Conservation (phyloP, 2,888 invertebrate species). For the Drosophila fulvimacula region DNA sequence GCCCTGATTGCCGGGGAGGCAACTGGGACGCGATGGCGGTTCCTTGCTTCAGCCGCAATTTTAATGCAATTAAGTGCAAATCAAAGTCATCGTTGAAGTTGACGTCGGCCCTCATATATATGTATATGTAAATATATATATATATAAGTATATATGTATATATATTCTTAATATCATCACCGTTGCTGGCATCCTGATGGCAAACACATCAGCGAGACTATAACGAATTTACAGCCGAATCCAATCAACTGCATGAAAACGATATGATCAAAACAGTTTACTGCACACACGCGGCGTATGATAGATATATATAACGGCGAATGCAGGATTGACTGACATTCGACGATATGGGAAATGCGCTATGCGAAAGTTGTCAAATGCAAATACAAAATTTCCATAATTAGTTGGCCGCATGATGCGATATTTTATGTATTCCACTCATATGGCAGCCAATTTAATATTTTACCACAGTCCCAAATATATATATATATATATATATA, state of each 20-base stretch:
- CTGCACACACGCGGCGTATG: conserved; percentile 26
- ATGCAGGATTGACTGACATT: conserved; percentile 17
- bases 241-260: conserved; percentile 68
- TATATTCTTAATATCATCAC: conserved; percentile 55
- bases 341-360: conserved; percentile 4
- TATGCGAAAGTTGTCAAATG: conserved; percentile 24
- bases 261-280: conserved; percentile 56
- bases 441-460: conserved; percentile 43
- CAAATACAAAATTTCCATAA: conserved; percentile 58
- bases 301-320: conserved; percentile 14
- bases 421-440: conserved; percentile 32
- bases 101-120: conserved; percentile 21
- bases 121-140: background rate
- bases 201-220: conserved; percentile 65
- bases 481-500: conserved; percentile 3
- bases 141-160: conserved; percentile 7
- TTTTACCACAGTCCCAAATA: conserved; percentile 37
- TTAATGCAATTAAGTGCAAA: conserved; percentile 80
- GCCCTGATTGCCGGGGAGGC: conserved; percentile 62
- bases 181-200: conserved; percentile 44
- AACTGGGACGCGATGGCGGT: conserved; percentile 22
- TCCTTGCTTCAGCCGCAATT: conserved; percentile 59
- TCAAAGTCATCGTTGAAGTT: conserved; percentile 48
- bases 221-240: conserved; percentile 73
- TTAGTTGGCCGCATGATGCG: conserved; percentile 55